A percentile compares a stretch with the other conserved stretches of the same genome.
These are phyloP conservation scores for Campaea margaritaria DNA, from an alignment of 2,888 invertebrate genomes.

Conservation along the genomic window DNA sequence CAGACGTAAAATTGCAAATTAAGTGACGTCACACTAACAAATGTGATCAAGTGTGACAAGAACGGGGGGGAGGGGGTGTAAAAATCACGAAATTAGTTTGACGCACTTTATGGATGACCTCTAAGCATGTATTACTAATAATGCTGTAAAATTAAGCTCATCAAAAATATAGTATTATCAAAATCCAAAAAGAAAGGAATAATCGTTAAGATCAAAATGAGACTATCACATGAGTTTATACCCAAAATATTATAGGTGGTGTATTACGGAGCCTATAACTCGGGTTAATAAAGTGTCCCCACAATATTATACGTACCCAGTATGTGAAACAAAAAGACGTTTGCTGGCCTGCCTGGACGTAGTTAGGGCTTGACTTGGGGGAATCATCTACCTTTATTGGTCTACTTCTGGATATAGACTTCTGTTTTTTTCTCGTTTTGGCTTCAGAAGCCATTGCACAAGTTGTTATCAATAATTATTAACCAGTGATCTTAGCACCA, in stretches of 20 bases:
- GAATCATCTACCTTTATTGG: not conserved
- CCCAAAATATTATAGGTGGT: slow-evolving; percentile 30
- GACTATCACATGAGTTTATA: slow-evolving; percentile 36
- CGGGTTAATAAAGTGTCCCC: slow-evolving; percentile 44
- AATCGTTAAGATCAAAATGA: slow-evolving; percentile 32
- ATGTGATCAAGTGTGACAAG: no score
- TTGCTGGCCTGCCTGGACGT: slow-evolving; percentile 34
- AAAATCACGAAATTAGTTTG: no score
- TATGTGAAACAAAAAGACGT: slow-evolving; percentile 42
- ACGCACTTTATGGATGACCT: no score
- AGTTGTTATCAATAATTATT: no score
- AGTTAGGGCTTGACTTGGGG: slow-evolving; percentile 11
- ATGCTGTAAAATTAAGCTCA: not conserved
- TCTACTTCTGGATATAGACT: not conserved
- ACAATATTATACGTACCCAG: slow-evolving; percentile 32
- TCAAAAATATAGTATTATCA: not conserved
- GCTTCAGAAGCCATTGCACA: no score
- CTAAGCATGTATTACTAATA: no score
- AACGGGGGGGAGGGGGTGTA: no score
- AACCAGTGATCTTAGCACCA: no score
- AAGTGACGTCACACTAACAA: no score
- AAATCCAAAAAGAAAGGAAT: slow-evolving; percentile 19
- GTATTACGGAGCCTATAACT: slow-evolving; percentile 41
- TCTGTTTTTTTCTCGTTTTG: not conserved
- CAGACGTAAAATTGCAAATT: no score